These are phyloP conservation scores for Puffinus mauretanicus DNA, from an alignment of 2,113 vertebrate species.

Conservation along the genomic window DNA sequence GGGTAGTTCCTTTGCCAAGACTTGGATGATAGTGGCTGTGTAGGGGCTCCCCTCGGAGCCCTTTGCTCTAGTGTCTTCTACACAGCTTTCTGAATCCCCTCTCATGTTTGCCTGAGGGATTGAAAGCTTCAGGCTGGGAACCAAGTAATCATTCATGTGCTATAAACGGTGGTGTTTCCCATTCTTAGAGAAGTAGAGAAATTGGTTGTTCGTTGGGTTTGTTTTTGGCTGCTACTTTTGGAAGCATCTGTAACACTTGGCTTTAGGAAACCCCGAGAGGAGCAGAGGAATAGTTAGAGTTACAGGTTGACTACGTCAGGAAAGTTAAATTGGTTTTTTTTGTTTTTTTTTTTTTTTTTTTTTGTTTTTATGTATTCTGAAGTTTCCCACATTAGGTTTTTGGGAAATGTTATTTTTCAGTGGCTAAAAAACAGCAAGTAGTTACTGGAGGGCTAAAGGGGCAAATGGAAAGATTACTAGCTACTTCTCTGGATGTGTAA, in stretches of 20 bases:
- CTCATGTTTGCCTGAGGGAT: not conserved
- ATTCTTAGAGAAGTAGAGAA: not conserved
- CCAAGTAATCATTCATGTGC: not conserved
- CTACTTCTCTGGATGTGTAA: not conserved
- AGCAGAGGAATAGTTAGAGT: not conserved
- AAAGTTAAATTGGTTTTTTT: not conserved
- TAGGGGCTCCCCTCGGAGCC: not conserved
- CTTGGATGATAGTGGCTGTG: not conserved
- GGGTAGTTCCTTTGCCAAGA: not conserved
- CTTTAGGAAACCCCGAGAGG: not conserved
- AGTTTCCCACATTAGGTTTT: not conserved
- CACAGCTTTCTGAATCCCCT: not conserved
- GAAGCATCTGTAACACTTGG: not conserved
- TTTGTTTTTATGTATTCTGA: not conserved
- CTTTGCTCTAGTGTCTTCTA: not conserved
- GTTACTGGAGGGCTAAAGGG: not conserved
- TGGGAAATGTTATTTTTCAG: not conserved
- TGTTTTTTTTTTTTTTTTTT: not conserved
- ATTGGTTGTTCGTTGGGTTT: not conserved
- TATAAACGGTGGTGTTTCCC: not conserved
- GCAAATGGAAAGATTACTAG: not conserved
- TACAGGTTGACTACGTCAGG: not conserved
- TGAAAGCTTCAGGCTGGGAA: not conserved
- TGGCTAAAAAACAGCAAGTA: not conserved
- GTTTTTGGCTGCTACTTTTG: not conserved